Evolutionary conservation across 2,797 vertebrate species (phyloP).

Genomic region (Chromis chromis): DNA sequence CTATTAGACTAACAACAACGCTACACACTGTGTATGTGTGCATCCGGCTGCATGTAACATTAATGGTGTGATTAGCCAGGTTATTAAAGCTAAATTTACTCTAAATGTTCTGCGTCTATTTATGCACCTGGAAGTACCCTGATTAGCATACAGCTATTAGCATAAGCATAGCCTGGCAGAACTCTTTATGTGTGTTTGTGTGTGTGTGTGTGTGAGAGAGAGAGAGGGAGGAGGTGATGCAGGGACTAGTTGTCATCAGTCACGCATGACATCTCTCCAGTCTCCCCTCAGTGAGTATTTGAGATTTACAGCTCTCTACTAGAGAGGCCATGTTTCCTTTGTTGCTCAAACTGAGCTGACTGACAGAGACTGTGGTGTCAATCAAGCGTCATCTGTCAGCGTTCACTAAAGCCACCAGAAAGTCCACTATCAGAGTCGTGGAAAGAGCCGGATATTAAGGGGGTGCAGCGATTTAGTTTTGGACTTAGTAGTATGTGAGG

Average conservation of each 20-base stretch:
- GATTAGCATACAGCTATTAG: conserved; percentile 69
- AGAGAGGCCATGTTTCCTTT: conserved; percentile 54
- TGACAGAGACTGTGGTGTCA: conserved; percentile 42
- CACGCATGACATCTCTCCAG: conserved; percentile 39
- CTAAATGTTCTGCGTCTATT: conserved; percentile 67
- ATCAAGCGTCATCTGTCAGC: neutral
- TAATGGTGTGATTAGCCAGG: conserved; percentile 68
- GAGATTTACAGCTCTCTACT: conserved; percentile 59
- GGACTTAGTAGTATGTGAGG: neutral
- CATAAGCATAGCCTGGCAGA: conserved; percentile 54
- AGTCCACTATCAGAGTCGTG: neutral
- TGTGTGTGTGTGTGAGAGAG: neutral
- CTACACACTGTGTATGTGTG: conserved; percentile 32
- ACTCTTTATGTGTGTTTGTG: conserved; percentile 28
- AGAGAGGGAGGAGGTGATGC: conserved; percentile 27
- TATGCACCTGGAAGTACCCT: conserved; percentile 67
- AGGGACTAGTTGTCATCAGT: conserved; percentile 54
- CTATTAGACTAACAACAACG: conserved; percentile 56
- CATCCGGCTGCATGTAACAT: conserved; percentile 48
- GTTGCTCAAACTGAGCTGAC: conserved; percentile 53
- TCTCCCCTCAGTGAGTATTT: conserved; percentile 43
- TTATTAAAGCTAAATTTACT: conserved; percentile 79
- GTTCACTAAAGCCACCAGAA: neutral
- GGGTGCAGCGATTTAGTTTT: neutral
- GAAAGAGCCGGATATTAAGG: neutral